Evolutionary conservation across 2,113 vertebrate species (phyloP), one percentile per base, ranked within the genome.

Genomic region (Chiloscyllium plagiosum): DNA sequence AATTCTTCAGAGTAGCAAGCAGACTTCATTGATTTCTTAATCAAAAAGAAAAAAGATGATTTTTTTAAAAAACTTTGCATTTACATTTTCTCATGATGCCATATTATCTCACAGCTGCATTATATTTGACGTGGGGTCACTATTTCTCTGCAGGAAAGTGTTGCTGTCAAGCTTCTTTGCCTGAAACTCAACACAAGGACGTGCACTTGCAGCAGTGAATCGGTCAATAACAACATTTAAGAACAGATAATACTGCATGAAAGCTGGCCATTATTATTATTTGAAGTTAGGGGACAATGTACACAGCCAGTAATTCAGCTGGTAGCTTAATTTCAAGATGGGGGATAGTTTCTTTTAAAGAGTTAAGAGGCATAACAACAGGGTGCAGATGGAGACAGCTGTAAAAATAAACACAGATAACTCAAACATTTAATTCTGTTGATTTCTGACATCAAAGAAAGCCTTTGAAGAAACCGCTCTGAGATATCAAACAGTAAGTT

Each of bases 401-500:
- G 89, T 19, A 37, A 37, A n/a, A 66, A 93, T n/a, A 20, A 92
- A 89, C 12, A 33, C 37, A 93, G 15, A 66, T n/a, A 6, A 66
- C 89, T 93, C 33, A 66, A 37, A 93, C n/a, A 68, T 93, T 20
- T 93, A 33, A 66, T 93, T 65, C n/a, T 66, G n/a, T 22, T 66
- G 61, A 93, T 66, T 93, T 33, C 33, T 93, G 61, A 68, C 61
- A 93, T 93, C 61, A 93, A 93, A 93, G 89, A 66, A 93, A 93
- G 5, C 6, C 89, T n/a, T 93, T 93, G 61, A 93, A 66, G 89
- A 93, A 92, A 66, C 33, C 37, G 29, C 19, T 66, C 33, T n/a
- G 66, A 65, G 15, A 68, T 66, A 93, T 93, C 89, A 93, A 66
- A 93, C 89, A 93, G 89, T 37, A 93, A 93, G 89, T 93, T 93